These are phyloP conservation scores for Boloria selene DNA, from an alignment of 2,888 invertebrate species.

Conservation along the genomic window DNA sequence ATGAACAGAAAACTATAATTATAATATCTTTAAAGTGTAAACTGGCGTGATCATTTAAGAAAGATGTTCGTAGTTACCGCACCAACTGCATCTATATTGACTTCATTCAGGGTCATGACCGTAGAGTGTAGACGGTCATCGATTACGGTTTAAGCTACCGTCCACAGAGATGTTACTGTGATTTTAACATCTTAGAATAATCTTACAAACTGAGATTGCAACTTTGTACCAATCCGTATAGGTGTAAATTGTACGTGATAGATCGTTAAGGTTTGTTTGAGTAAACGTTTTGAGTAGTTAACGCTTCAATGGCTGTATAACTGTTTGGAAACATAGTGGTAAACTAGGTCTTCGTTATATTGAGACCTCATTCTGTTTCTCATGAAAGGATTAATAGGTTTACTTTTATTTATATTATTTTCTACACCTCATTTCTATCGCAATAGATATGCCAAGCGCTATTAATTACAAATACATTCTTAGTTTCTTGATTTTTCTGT, in stretches of 20 bases:
- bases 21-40: not conserved
- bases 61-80: constrained; percentile 32
- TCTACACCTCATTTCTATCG: too few species aligned
- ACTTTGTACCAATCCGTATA: not conserved
- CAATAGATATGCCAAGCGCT: too few species aligned
- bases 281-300: constrained; percentile 34
- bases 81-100: constrained; percentile 42
- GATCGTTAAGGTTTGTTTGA: constrained; percentile 33
- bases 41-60: constrained; percentile 10
- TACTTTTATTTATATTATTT: not conserved
- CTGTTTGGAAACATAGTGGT: constrained; percentile 17
- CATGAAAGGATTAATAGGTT: not conserved
- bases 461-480: too few species aligned
- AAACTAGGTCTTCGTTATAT: constrained; percentile 5
- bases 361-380: not conserved
- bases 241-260: constrained; percentile 11
- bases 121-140: constrained; percentile 33
- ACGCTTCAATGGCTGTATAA: constrained; percentile 29
- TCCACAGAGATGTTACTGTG: constrained; percentile 14
- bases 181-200: constrained; percentile 16
- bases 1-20: constrained; percentile 1
- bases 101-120: constrained; percentile 46
- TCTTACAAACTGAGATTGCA: not conserved
- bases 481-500: too few species aligned
- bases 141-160: constrained; percentile 41